A percentile compares a stretch with the other conserved stretches of the same genome.
These are phyloP conservation scores for Saguinus midas DNA, from an alignment of 2,113 vertebrate species.

Conservation along the genomic window DNA sequence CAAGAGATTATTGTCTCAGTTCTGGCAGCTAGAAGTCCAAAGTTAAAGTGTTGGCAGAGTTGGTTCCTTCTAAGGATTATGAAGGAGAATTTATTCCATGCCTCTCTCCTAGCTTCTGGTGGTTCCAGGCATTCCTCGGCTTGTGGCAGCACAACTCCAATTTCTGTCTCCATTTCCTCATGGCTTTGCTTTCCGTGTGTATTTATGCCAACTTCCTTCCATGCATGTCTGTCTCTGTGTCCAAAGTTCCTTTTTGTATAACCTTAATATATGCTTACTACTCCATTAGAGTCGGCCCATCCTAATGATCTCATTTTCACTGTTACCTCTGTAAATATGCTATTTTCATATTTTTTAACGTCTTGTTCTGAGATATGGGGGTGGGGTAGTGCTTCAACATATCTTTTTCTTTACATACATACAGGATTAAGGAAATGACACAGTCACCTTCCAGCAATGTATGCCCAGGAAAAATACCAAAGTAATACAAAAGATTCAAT, in stretches of 20 bases:
- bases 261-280: not conserved
- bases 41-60: not conserved
- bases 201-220: not conserved
- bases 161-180: not conserved
- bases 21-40: not conserved
- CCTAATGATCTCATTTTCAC: constrained; percentile 5
- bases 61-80: not conserved
- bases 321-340: not conserved
- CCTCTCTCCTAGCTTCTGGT: not conserved
- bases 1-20: not conserved
- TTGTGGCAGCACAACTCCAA: not conserved
- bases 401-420: not conserved
- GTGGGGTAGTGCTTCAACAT: not conserved
- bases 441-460: not conserved
- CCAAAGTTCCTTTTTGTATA: not conserved
- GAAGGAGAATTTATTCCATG: not conserved
- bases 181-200: not conserved
- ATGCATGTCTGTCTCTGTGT: not conserved
- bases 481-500: not conserved
- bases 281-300: not conserved
- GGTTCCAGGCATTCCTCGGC: not conserved
- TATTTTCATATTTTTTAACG: not conserved
- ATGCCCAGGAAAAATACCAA: not conserved
- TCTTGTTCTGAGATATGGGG: not conserved
- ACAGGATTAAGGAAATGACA: not conserved